Conservation (phyloP, 2,888 invertebrate genomes). For the Horisme vitalbata region DNA sequence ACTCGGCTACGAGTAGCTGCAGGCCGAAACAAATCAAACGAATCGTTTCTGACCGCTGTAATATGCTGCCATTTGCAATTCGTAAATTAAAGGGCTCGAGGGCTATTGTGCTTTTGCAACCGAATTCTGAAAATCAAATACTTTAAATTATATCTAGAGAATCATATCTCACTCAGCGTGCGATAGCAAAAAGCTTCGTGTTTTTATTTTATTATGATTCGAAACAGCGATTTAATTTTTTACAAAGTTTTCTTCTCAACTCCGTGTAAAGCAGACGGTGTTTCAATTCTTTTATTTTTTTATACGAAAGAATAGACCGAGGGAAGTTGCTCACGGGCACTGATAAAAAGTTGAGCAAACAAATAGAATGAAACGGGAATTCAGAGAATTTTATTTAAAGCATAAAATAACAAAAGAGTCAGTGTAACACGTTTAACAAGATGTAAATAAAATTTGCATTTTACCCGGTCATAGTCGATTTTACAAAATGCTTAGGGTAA, state of each 20-base stretch:
- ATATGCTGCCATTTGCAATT: slow-evolving; percentile 1
- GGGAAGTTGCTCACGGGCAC: slow-evolving; percentile 20
- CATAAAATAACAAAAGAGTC: slow-evolving; percentile 25
- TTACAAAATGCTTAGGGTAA: slow-evolving; percentile 15
- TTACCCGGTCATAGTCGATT: slow-evolving; percentile 9
- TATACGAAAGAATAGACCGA: slow-evolving; percentile 18
- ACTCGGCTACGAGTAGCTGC: background rate
- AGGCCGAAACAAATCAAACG: background rate
- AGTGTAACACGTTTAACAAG: slow-evolving; percentile 8
- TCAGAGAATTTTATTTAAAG: slow-evolving; percentile 21
- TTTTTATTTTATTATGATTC: slow-evolving; percentile 19
- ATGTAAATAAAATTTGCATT: slow-evolving; percentile 3
- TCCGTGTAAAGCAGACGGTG: slow-evolving; percentile 6
- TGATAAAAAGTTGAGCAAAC: slow-evolving; percentile 31
- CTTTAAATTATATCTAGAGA: too few relatives aligned
- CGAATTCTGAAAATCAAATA: background rate
- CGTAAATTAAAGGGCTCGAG: background rate
- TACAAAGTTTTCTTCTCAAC: slow-evolving; percentile 10
- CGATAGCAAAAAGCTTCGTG: background rate
- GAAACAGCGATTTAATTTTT: slow-evolving; percentile 18
- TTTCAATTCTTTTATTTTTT: slow-evolving; percentile 23
- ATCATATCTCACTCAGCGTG: too few relatives aligned
- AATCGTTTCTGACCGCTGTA: background rate
- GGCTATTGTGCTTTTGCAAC: background rate
- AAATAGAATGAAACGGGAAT: slow-evolving; percentile 21